Percentiles rank a stretch among this genome's conserved stretches.
These are phyloP conservation scores for Camelus dromedarius DNA, from an alignment of 2,113 vertebrate genomes.

Conservation along the genomic window DNA sequence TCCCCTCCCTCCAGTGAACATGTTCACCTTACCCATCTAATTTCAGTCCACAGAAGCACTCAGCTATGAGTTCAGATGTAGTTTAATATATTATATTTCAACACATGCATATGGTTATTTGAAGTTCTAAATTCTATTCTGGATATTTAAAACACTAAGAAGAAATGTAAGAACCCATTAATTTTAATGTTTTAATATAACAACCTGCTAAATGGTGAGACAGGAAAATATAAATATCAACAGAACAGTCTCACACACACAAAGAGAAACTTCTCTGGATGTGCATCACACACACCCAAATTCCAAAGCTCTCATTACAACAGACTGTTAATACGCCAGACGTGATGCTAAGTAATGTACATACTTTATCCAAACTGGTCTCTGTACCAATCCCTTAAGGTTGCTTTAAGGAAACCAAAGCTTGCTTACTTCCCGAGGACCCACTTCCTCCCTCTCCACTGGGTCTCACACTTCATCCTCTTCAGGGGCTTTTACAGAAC, in stretches of 20 bases:
- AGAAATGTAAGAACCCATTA: not conserved
- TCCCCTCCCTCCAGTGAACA: not conserved
- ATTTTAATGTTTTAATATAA: not conserved
- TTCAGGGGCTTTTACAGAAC: not conserved
- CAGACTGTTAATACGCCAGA: not conserved
- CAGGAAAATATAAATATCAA: not conserved
- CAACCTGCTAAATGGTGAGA: not conserved
- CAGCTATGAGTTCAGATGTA: not conserved
- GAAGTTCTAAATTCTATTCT: not conserved
- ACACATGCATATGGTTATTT: not conserved
- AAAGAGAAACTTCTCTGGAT: not conserved
- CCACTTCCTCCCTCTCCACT: not conserved
- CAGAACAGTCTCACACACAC: not conserved
- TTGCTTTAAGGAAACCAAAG: not conserved
- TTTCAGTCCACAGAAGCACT: not conserved
- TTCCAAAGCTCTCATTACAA: not conserved
- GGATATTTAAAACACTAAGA: not conserved
- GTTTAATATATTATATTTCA: not conserved
- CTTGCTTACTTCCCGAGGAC: not conserved
- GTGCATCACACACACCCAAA: not conserved
- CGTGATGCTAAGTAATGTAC: not conserved
- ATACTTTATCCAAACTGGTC: not conserved
- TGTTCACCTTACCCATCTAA: not conserved
- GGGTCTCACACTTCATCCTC: not conserved
- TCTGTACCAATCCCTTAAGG: not conserved